Evolutionary conservation across 2,797 vertebrate genomes (phyloP), one percentile per base, ranked within the genome.

Genomic region (Tenualosa thibaudeaui): DNA sequence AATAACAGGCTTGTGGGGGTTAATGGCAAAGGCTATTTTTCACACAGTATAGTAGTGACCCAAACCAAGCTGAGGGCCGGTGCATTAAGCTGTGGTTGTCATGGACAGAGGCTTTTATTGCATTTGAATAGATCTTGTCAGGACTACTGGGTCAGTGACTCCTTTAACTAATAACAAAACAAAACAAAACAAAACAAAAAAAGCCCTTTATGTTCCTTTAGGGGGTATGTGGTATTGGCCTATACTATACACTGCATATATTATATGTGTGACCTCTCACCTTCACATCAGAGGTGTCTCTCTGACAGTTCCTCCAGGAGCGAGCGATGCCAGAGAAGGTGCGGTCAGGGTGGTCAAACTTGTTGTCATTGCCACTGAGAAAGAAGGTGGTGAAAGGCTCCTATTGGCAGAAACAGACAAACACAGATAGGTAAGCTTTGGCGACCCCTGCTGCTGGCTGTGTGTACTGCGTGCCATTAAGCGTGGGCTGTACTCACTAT

Each of bases 351-450:
- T 99, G 98, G 92, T 99, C 97, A 87, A 99, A 99, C 92, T 96
- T 98, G 85, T 98, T 97, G 88, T 97, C 95, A 93, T 97, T 98
- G 71, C 96, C 91, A 91, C 96, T 94, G 49, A 99, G 95, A 92
- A 97, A 97, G 89, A 97, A 97, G 0, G 97, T 98, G 89, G 98
- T 98, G 91, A 98, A 99, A 24, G 98, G 98, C 82, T 99, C 98
- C 98, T 99, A 86, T 83, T 83, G 88, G 87, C 81, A 78, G n/a
- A 62, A 13, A 82, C 86, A 86, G 3, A 83, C 17, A 86, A 46
- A 88, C 19, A 75, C 37, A 78, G 6, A 71, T 10, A 40, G 37
- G 71, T 78, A 40, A 43, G 37, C 2, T 78, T 46, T 78, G 71
- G 71, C 19, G 40, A 22, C 37, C 5, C 40, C 71, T 78, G 37